Percentiles rank a stretch among this genome's conserved stretches.
phyloP scores from a whole-genome alignment of 2,888 invertebrate genomes.

The Therioaphis trifolii region DNA sequence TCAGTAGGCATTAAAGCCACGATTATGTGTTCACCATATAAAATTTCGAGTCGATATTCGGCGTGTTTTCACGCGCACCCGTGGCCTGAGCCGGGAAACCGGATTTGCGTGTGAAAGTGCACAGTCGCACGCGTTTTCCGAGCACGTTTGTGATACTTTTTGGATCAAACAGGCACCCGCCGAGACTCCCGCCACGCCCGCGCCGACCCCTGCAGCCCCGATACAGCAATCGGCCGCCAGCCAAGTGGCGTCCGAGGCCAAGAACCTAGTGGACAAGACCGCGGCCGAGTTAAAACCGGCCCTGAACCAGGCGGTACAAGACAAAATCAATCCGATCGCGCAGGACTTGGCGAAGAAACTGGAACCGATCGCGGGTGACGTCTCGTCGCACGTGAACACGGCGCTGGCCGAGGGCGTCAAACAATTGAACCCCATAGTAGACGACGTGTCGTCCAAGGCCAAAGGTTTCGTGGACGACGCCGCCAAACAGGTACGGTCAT shows the following conservation, averaged over 20 bases:
- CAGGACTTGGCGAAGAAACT: constrained; percentile 45
- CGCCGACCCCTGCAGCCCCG: neutral
- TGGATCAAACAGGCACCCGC: constrained; percentile 47
- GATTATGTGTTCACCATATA: too few species aligned
- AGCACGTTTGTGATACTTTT: constrained; percentile 31
- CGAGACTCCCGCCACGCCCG: constrained; percentile 36
- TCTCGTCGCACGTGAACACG: constrained; percentile 52
- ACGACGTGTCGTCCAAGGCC: constrained; percentile 71
- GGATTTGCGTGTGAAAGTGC: neutral
- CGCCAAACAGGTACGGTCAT: constrained; percentile 70
- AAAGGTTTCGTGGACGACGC: constrained; percentile 72
- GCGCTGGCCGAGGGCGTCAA: constrained; percentile 56
- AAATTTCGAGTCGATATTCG: too few species aligned
- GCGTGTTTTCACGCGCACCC: neutral
- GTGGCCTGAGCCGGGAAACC: neutral
- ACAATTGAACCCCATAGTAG: constrained; percentile 65
- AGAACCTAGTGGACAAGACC: constrained; percentile 52
- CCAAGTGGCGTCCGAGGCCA: constrained; percentile 53
- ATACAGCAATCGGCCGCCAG: neutral
- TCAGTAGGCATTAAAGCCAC: too few species aligned
- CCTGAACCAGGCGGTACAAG: constrained; percentile 32
- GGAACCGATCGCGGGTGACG: constrained; percentile 60
- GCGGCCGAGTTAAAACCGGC: constrained; percentile 49
- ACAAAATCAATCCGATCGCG: constrained; percentile 48
- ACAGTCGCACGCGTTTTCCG: neutral